phyloP scores from a whole-genome alignment of 2,797 vertebrate genomes.

The Hapalemur alaotrensis region DNA sequence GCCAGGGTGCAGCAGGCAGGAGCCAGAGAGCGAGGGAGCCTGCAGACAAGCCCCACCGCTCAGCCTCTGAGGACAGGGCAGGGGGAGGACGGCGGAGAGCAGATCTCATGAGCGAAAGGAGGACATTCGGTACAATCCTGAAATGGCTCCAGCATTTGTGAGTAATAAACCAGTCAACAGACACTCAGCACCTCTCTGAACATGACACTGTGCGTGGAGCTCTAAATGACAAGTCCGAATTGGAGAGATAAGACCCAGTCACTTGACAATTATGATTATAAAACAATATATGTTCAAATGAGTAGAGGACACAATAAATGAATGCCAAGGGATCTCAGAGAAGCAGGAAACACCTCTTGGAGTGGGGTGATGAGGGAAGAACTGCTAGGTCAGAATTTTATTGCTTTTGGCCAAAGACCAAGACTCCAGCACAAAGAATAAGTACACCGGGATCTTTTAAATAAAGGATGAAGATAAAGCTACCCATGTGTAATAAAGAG shows the following conservation, averaged over 20 bases:
- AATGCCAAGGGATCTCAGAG: not conserved
- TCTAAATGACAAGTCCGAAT: not conserved
- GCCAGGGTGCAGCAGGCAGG: not conserved
- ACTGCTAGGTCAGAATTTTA: not conserved
- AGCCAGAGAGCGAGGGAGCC: not conserved
- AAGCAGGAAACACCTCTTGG: not conserved
- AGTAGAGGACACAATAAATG: not conserved
- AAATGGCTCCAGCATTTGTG: not conserved
- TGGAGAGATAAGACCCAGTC: not conserved
- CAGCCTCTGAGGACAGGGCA: not conserved
- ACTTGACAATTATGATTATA: not conserved
- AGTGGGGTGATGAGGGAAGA: not conserved
- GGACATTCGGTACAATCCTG: not conserved
- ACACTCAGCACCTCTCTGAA: not conserved
- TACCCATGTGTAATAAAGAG: not conserved
- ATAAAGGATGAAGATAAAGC: not conserved
- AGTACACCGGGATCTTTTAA: not conserved
- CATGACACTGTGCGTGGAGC: not conserved
- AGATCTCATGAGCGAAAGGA: not conserved
- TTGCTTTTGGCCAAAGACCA: not conserved
- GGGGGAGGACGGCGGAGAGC: not conserved
- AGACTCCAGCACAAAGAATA: not conserved
- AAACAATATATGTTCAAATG: not conserved
- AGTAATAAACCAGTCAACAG: not conserved
- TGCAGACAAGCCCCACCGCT: fast-evolving